Base-by-base conservation (phyloP, 2,113 vertebrate species). In the Heloderma charlesbogerti region DNA sequence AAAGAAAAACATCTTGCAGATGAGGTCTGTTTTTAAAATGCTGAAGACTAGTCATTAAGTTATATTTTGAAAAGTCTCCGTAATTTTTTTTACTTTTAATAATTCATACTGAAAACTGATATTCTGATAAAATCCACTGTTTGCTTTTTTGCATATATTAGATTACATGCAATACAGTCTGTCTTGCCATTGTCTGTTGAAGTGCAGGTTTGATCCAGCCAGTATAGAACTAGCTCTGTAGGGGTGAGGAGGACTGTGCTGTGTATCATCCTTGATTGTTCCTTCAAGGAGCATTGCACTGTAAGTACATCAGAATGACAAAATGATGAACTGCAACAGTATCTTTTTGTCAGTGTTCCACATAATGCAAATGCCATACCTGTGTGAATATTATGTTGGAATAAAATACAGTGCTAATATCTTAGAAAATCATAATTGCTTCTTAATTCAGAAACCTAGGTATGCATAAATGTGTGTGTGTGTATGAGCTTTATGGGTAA, bases 301-400 rank as follows among this genome's bases (percentile, higher is more conserved):
- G 99, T 99, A 99, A 99, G 99, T 99, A 99, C 99, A 98, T 98
- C 97, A 97, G 97, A 97, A 97, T 97, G 97, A 98, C 97, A 97
- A 98, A 97, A 98, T 94, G 98, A 97, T 98, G 97, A 98, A 98
- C 97, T 98, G 97, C 97, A 97, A 98, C 97, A 97, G 97, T 97
- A 96, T 97, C 97, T 97, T 97, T 97, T 98, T 98, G 97, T 97
- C 97, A 95, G 96, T 98, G 97, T 98, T 98, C 97, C 97, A 98
- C 97, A 97, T 98, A 97, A 98, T 97, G 97, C 92, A 97, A 97
- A 97, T 98, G 97, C 97, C 95, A 91, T 98, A 97, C 94, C 95
- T 97, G 95, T 98, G 95, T 98, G 95, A 98, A 93, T 97, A 97
- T 97, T 97, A 97, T 97, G 96, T 97, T 98, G 97, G 97, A 97